Evolutionary conservation across 2,113 vertebrate species (phyloP).

Genomic region (Prietella phreatophila): DNA sequence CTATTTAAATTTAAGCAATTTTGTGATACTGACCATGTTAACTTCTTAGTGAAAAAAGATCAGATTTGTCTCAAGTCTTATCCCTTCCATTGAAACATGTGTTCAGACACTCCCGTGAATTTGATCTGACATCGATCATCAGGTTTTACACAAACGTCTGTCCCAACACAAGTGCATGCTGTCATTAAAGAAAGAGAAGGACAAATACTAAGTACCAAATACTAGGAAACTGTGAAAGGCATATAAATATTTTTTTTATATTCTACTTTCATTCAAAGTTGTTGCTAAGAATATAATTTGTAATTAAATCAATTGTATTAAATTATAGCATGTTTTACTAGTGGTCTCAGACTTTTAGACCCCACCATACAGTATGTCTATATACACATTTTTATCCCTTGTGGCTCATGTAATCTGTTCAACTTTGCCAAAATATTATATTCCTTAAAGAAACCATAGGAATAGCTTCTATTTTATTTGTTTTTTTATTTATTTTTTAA

Average conservation of each 20-base stretch:
- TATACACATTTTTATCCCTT: neutral
- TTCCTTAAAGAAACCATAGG: neutral
- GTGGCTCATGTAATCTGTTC: neutral
- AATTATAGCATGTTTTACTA: neutral
- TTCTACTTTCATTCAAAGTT: neutral
- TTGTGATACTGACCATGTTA: neutral
- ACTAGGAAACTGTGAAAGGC: neutral
- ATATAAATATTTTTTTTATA: neutral
- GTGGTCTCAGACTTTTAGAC: neutral
- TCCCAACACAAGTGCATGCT: neutral
- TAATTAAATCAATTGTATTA: neutral
- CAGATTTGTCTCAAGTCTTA: neutral
- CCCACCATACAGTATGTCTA: neutral
- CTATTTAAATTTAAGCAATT: neutral
- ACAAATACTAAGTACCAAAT: neutral
- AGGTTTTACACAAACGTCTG: neutral
- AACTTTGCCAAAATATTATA: neutral
- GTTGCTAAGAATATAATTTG: neutral
- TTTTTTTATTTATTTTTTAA: too few relatives aligned
- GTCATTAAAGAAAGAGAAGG: neutral
- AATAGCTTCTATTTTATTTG: too few relatives aligned
- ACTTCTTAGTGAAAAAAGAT: neutral
- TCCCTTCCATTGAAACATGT: neutral
- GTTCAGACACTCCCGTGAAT: neutral
- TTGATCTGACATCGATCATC: neutral